phyloP scores from a whole-genome alignment of 2,797 vertebrate genomes.

The Neopelma chrysocephalum region DNA sequence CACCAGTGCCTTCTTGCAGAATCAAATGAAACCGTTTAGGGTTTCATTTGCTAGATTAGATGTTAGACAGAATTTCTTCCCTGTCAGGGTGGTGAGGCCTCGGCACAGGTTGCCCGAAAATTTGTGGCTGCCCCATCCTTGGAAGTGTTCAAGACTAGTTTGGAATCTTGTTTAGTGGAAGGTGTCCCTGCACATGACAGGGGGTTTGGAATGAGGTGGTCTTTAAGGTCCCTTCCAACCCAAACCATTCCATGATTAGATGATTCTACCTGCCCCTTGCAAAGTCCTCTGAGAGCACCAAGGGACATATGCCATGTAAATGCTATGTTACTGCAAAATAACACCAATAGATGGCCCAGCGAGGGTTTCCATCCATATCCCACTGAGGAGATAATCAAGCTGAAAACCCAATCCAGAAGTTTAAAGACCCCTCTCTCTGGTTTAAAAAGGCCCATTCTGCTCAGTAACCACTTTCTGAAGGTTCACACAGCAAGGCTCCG shows the following conservation, averaged over 20 bases:
- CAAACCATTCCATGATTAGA: background rate
- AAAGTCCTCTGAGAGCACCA: background rate
- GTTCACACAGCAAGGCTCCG: constrained; percentile 45
- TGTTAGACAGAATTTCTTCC: background rate
- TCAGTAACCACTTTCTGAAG: constrained; percentile 29
- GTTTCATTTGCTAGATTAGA: background rate
- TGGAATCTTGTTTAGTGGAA: fast-evolving
- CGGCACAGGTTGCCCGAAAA: fast-evolving
- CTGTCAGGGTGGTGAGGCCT: fast-evolving
- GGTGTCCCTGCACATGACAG: background rate
- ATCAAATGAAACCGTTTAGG: background rate
- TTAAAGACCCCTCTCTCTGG: background rate
- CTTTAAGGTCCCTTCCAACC: background rate
- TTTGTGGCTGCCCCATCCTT: background rate
- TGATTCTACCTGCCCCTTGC: background rate
- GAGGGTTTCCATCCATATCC: constrained; percentile 1
- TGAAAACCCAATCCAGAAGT: constrained; percentile 35
- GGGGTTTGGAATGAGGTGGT: fast-evolving
- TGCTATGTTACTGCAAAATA: background rate
- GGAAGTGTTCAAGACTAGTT: fast-evolving
- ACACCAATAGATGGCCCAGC: background rate
- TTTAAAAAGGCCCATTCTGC: constrained; percentile 32
- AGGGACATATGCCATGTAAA: background rate
- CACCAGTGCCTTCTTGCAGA: background rate
- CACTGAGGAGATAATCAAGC: constrained; percentile 43